Percentiles rank a stretch among this genome's conserved stretches.
Conservation (phyloP, 2,797 vertebrate genomes). For the Spinus olivaceus region DNA sequence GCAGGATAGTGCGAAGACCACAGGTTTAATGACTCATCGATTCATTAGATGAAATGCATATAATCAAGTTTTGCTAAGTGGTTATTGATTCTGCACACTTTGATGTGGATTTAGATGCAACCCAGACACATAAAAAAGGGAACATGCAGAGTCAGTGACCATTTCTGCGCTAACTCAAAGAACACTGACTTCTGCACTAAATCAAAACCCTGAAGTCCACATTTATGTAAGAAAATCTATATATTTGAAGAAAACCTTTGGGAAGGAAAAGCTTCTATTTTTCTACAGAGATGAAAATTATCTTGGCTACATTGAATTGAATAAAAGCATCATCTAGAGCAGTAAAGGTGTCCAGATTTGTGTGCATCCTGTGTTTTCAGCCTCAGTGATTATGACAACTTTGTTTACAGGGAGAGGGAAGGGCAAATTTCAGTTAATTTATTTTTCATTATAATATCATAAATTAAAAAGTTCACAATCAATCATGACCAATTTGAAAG, state of each 20-base stretch:
- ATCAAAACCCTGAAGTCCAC: background rate
- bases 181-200: background rate
- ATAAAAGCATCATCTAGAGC: background rate
- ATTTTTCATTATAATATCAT: background rate
- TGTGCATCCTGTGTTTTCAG: background rate
- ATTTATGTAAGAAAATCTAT: background rate
- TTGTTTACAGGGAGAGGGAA: background rate
- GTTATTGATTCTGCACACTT: background rate
- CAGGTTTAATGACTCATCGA: slow-evolving; percentile 7
- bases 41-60: slow-evolving; percentile 16
- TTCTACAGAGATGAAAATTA: background rate
- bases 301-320: background rate
- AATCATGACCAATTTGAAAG: background rate
- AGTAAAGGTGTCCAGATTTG: background rate
- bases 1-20: background rate
- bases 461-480: background rate
- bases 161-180: background rate
- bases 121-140: background rate
- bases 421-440: background rate
- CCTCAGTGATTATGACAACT: background rate
- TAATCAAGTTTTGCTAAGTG: slow-evolving; percentile 35
- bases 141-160: background rate
- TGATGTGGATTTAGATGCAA: background rate
- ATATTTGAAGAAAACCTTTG: background rate
- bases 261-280: background rate